Evolutionary conservation across 2,888 invertebrate species (phyloP).

Genomic region (Corythucha ciliata): DNA sequence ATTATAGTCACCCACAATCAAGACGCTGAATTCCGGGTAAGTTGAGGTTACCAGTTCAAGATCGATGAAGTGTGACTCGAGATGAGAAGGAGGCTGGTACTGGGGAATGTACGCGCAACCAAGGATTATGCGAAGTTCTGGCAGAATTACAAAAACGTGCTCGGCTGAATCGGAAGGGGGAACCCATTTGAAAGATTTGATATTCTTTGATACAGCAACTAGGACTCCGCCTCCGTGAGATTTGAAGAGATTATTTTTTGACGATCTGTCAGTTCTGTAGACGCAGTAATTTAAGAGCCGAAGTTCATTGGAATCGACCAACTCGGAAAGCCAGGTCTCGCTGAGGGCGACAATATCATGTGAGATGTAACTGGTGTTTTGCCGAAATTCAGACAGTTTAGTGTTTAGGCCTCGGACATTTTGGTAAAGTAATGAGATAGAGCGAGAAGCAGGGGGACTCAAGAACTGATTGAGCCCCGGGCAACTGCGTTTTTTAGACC

Average conservation of each 20-base stretch:
- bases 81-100: not conserved
- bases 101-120: constrained; percentile 4
- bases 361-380: not conserved
- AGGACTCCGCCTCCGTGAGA: constrained; percentile 10
- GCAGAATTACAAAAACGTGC: constrained; percentile 6
- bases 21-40: not conserved
- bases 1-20: constrained; percentile 6
- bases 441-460: too few relatives aligned
- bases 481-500: too few relatives aligned
- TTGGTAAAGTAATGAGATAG: too few relatives aligned
- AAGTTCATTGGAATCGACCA: not conserved
- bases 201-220: not conserved
- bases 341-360: not conserved
- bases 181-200: not conserved
- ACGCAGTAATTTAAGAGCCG: constrained; percentile 1
- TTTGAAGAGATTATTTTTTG: not conserved
- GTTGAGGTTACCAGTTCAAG: not conserved
- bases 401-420: not conserved
- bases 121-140: not conserved
- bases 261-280: constrained; percentile 1
- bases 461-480: too few relatives aligned
- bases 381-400: constrained; percentile 1
- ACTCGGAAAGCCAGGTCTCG: constrained; percentile 6
- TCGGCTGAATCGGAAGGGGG: not conserved
- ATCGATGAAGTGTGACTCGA: not conserved